phyloP scores from a whole-genome alignment of 2,888 invertebrate genomes.

The Heteropelma amictum region DNA sequence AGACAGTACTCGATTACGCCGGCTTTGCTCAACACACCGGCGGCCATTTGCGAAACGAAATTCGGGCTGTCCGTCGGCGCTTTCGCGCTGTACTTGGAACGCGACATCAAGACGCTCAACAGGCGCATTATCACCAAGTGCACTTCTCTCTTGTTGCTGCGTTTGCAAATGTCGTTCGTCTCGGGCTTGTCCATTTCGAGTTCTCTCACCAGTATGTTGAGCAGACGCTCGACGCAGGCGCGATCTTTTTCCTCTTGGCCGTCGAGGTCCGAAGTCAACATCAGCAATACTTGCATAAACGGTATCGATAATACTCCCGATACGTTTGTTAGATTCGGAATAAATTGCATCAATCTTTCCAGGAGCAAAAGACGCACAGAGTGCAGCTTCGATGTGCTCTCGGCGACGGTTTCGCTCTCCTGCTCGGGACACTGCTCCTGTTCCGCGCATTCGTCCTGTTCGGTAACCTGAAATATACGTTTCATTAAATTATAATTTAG shows the following conservation, averaged over 20 bases:
- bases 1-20: constrained; percentile 87
- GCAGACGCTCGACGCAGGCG: constrained; percentile 86
- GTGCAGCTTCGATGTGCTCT: constrained; percentile 81
- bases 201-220: constrained; percentile 86
- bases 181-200: constrained; percentile 84
- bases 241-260: constrained; percentile 90
- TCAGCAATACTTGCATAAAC: constrained; percentile 93
- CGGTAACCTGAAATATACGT: constrained; percentile 59
- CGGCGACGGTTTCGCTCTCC: constrained; percentile 74
- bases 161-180: constrained; percentile 80
- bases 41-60: constrained; percentile 85
- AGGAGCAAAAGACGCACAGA: constrained; percentile 85
- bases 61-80: constrained; percentile 77
- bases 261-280: constrained; percentile 93
- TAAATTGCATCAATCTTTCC: constrained; percentile 87
- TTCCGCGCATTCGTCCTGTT: constrained; percentile 69
- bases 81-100: constrained; percentile 82
- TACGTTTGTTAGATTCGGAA: constrained; percentile 86
- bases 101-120: constrained; percentile 89
- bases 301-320: constrained; percentile 94
- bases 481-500: background rate
- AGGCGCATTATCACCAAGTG: constrained; percentile 93
- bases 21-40: constrained; percentile 84
- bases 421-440: constrained; percentile 73
- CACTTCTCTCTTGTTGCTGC: constrained; percentile 89